Base-by-base conservation (phyloP, 2,888 invertebrate genomes). In the Malacosoma neustria region DNA sequence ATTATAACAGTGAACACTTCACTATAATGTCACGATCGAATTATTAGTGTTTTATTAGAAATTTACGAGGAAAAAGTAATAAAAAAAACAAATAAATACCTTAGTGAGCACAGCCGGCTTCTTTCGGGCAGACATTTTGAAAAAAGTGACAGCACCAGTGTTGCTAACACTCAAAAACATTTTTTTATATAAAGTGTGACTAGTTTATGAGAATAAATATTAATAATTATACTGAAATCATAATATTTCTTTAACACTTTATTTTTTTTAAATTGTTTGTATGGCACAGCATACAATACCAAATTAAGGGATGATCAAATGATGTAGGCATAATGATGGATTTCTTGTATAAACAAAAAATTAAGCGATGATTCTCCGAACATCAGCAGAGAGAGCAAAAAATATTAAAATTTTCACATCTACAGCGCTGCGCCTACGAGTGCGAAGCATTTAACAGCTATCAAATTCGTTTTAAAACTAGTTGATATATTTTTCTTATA, bases 251-350 rank as follows among this genome's bases (percentile, higher is more conserved):
- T 31, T 31, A 31, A 31, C 31, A 31, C 35, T 35, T 32, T 15
- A 31, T 35, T 35, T 35, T 35, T 35, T 31, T 15, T 29, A 35
- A 15, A 11, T n/a, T n/a, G 30, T 31, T 30, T 38, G 34, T 38
- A 30, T 30, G 34, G 31, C 37, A 33, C 5, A 13, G 32, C 29
- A 36, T 36, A 36, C 37, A 33, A 30, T 30, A 22, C 31, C 37
- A 34, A 34, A 34, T 37, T 37, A 37, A 35, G 35, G 35, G 35
- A n/a, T n/a, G n/a, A n/a, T n/a, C n/a, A n/a, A n/a, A n/a, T n/a
- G n/a, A n/a, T n/a, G n/a, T n/a, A n/a, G n/a, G n/a, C n/a, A n/a
- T n/a, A n/a, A n/a, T n/a, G n/a, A n/a, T n/a, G n/a, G n/a, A n/a
- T n/a, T n/a, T n/a, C n/a, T n/a, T n/a, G n/a, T n/a, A n/a, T n/a